These are phyloP conservation scores for Crotophaga sulcirostris DNA, from an alignment of 2,113 vertebrate species.

Conservation along the genomic window DNA sequence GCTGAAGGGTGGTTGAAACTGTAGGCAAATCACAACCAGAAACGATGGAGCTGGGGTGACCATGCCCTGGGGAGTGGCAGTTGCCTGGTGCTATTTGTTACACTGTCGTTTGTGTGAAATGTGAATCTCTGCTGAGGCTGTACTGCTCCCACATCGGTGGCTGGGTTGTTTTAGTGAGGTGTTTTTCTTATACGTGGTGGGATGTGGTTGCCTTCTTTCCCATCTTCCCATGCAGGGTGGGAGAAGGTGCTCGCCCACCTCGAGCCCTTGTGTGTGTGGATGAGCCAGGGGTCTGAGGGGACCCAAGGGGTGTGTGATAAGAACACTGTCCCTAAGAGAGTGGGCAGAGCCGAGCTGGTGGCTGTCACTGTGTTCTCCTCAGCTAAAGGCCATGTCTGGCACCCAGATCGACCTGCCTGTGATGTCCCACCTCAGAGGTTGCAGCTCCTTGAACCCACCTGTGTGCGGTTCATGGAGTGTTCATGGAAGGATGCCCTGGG, in stretches of 20 bases:
- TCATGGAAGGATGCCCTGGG: background rate
- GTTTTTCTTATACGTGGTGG: background rate
- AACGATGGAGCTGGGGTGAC: background rate
- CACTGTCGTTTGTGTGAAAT: background rate
- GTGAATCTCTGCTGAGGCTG: background rate
- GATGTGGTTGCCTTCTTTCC: background rate
- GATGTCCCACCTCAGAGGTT: background rate
- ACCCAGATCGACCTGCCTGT: background rate
- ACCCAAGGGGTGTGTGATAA: background rate
- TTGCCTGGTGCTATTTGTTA: background rate
- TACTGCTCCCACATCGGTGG: background rate
- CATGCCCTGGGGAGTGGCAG: fast-evolving
- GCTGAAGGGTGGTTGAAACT: background rate
- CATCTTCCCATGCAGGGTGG: fast-evolving
- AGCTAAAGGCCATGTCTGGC: background rate
- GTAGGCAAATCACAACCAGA: background rate
- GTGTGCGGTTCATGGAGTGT: fast-evolving
- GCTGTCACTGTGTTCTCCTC: background rate
- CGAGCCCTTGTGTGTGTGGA: fast-evolving
- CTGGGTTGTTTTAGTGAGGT: background rate
- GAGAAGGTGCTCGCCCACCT: background rate
- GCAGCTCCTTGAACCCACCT: background rate
- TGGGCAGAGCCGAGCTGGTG: background rate
- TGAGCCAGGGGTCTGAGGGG: too few species aligned
- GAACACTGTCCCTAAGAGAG: background rate